These are phyloP conservation scores for Aphelocoma californica DNA, from an alignment of 2,797 vertebrate genomes.

Conservation along the genomic window DNA sequence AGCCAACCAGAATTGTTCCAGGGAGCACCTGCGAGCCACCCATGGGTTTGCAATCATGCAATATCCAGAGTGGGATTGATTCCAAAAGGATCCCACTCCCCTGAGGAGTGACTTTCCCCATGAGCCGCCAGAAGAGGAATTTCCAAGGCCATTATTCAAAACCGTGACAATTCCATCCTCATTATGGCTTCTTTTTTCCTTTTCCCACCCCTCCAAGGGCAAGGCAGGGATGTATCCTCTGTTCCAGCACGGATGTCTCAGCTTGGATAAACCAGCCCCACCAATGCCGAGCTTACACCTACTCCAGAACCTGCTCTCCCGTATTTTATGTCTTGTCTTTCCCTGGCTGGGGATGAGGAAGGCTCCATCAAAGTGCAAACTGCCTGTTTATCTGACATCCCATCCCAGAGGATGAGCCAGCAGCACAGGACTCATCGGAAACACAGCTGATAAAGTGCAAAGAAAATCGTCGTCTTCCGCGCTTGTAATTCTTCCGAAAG, in stretches of 20 bases:
- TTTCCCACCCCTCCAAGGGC: background rate
- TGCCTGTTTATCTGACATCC: background rate
- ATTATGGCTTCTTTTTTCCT: background rate
- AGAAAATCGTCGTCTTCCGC: background rate
- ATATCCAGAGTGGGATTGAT: background rate
- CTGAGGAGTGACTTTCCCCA: background rate
- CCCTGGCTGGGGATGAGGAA: background rate
- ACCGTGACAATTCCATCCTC: background rate
- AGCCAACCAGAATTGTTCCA: background rate
- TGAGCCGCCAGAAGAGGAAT: background rate
- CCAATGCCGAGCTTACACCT: fast-evolving
- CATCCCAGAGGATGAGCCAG: background rate
- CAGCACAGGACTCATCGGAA: background rate
- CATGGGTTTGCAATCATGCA: background rate
- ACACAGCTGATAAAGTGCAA: background rate
- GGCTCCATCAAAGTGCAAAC: background rate
- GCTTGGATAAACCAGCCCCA: background rate
- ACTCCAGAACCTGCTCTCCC: background rate
- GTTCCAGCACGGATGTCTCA: background rate
- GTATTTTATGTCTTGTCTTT: background rate
- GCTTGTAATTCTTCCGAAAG: background rate
- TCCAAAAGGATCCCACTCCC: background rate
- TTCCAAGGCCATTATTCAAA: conserved; percentile 17
- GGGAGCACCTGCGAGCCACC: background rate
- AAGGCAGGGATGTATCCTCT: background rate